Evolutionary conservation across 2,797 vertebrate species (phyloP).

Genomic region (Psittacula echo): DNA sequence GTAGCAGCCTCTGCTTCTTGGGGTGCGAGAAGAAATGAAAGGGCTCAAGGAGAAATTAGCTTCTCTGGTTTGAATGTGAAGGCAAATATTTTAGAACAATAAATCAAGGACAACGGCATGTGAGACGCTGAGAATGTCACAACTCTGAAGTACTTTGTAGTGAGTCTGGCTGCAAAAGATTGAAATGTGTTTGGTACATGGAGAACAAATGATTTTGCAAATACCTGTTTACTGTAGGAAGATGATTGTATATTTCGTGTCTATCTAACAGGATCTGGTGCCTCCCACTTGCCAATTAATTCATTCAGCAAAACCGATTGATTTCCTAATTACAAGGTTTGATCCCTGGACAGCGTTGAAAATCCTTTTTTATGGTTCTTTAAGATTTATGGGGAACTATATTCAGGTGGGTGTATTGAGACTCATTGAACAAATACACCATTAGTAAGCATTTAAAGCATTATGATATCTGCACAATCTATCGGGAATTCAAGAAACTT

Average conservation of each 20-base stretch:
- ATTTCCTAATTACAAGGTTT: not conserved
- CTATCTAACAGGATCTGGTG: not conserved
- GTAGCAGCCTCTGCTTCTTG: not conserved
- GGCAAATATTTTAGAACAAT: not conserved
- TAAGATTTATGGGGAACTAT: not conserved
- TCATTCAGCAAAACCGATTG: not conserved
- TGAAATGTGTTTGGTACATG: not conserved
- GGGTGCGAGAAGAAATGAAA: not conserved
- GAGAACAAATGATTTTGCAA: not conserved
- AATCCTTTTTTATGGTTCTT: not conserved
- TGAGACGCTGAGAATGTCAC: not conserved
- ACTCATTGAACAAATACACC: not conserved
- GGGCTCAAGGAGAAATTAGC: not conserved
- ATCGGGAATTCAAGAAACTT: not conserved
- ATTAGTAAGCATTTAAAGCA: not conserved
- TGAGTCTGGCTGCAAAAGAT: not conserved
- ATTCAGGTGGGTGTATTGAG: not conserved
- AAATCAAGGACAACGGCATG: not conserved
- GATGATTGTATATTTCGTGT: not conserved
- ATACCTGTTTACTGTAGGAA: not conserved
- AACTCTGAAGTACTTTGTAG: not conserved
- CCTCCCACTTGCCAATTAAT: not conserved
- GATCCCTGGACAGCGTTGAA: not conserved
- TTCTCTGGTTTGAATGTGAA: not conserved
- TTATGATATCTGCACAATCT: not conserved